Percentiles rank a stretch among this genome's conserved stretches.
These are phyloP conservation scores for Pantherophis vulpinus DNA, from an alignment of 2,797 vertebrate species.

Conservation along the genomic window DNA sequence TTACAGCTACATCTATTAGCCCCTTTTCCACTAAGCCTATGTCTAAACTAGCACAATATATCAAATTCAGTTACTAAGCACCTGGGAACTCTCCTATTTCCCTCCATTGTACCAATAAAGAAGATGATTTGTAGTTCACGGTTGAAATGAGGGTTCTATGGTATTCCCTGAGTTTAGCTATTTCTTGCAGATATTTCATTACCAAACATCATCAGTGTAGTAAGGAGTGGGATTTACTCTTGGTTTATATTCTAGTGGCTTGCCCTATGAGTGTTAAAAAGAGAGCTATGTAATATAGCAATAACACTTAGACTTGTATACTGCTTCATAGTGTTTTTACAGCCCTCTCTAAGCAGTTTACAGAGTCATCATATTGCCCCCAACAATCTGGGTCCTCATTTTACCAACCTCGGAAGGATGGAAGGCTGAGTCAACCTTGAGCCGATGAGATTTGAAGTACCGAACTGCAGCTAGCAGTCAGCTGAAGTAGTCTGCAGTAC, in stretches of 20 bases:
- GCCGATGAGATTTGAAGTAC: too few relatives aligned
- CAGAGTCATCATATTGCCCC: too few relatives aligned
- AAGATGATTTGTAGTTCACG: not conserved
- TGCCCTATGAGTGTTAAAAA: not conserved
- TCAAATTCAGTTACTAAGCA: not conserved
- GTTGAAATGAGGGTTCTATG: not conserved
- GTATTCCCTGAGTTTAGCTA: not conserved
- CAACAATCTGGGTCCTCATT: too few relatives aligned
- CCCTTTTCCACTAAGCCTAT: not conserved
- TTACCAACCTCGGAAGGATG: too few relatives aligned
- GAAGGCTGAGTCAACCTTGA: too few relatives aligned
- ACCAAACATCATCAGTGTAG: not conserved
- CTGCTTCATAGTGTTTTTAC: too few relatives aligned
- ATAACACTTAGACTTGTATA: too few relatives aligned
- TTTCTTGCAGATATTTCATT: not conserved
- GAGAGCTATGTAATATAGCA: not conserved
- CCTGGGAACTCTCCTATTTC: not conserved
- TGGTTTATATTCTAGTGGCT: not conserved
- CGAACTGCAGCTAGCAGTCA: too few relatives aligned
- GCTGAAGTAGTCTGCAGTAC: too few relatives aligned
- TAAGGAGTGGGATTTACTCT: not conserved
- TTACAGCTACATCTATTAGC: not conserved
- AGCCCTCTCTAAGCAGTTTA: too few relatives aligned
- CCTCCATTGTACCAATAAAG: not conserved
- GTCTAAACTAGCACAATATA: not conserved